Percentiles rank a stretch among this genome's conserved stretches.
phyloP scores from a whole-genome alignment of 2,113 vertebrate species.

The Cinclus cinclus region DNA sequence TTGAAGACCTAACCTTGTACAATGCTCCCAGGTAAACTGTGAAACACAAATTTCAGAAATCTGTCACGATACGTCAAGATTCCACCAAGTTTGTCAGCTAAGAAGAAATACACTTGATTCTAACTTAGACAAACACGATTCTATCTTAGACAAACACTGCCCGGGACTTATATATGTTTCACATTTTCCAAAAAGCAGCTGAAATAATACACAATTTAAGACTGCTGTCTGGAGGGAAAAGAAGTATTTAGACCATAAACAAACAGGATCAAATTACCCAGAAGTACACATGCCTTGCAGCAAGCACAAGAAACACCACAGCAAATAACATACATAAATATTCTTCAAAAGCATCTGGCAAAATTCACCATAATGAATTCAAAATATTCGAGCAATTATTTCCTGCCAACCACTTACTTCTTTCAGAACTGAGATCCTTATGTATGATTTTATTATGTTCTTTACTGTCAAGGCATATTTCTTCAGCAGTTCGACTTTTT shows the following conservation, averaged over 20 bases:
- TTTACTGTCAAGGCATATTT: neutral
- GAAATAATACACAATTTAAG: neutral
- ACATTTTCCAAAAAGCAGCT: neutral
- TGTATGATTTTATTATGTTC: neutral
- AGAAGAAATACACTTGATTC: neutral
- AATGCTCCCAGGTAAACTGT: neutral
- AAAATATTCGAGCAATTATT: slow-evolving; percentile 25
- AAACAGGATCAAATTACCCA: neutral
- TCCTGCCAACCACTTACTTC: neutral
- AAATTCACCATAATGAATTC: neutral
- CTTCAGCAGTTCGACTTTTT: neutral
- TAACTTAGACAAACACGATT: neutral
- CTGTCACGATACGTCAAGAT: neutral
- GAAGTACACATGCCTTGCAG: neutral
- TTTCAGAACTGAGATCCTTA: neutral
- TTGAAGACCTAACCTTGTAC: neutral
- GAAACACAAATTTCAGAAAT: neutral
- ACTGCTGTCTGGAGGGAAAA: neutral
- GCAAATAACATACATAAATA: neutral
- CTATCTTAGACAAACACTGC: neutral
- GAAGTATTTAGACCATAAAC: neutral
- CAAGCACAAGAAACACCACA: neutral
- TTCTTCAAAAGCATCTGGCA: slow-evolving; percentile 8
- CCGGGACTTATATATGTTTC: neutral
- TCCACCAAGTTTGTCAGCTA: neutral